A percentile compares a stretch with the other conserved stretches of the same genome.
Evolutionary conservation across 1,140 invertebrate species (phyloP).

Genomic region (Palaemon carinicauda): DNA sequence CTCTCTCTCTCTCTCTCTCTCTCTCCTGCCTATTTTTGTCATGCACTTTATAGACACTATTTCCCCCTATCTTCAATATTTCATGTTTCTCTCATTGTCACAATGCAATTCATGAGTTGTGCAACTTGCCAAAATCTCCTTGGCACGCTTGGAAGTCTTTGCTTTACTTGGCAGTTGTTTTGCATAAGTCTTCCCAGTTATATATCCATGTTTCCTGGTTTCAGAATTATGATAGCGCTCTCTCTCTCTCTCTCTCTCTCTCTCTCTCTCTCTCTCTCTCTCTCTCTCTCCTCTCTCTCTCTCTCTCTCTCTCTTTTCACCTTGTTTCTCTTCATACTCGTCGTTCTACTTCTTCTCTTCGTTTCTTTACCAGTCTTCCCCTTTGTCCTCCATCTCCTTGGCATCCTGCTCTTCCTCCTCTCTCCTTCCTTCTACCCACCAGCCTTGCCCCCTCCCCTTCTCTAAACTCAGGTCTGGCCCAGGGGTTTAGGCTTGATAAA

Average conservation of each 20-base stretch:
- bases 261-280: neutral
- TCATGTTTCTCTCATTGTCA: neutral
- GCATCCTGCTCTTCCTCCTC: neutral
- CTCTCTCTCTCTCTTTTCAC: neutral
- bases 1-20: too few relatives aligned
- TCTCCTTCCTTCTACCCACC: neutral
- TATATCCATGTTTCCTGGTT: too few relatives aligned
- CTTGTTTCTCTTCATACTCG: neutral
- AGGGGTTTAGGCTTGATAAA: constrained; percentile 28
- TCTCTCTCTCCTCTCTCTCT: neutral
- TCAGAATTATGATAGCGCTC: too few relatives aligned
- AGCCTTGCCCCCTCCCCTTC: neutral
- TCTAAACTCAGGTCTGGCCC: neutral
- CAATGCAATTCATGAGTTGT: too few relatives aligned
- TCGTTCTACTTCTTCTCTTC: neutral
- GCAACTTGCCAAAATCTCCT: too few relatives aligned
- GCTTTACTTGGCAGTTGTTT: too few relatives aligned
- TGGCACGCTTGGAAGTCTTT: too few relatives aligned
- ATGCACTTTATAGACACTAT: neutral
- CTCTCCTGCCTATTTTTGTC: neutral
- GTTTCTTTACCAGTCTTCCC: neutral
- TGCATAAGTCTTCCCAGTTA: too few relatives aligned
- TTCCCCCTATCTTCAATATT: neutral
- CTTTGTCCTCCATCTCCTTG: neutral
- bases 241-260: neutral